Base-by-base conservation (phyloP, 2,113 vertebrate species). In the Centropus unirufus region DNA sequence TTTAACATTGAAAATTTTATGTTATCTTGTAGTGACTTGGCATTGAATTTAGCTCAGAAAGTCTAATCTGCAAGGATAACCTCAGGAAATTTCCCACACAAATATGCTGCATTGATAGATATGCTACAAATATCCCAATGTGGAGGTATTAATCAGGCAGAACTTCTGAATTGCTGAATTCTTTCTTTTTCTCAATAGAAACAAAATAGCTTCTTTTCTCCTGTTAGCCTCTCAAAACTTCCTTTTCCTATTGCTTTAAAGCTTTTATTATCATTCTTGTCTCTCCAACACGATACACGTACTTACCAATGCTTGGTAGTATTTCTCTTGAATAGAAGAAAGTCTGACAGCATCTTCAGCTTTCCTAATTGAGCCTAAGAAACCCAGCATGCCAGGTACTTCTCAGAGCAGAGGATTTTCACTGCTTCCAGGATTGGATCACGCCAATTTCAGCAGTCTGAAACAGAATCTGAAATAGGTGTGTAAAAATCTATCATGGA, bases 401-500 rank as follows among this genome's bases (percentile, higher is more conserved):
- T 81, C 62, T 79, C 69, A 92, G 61, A 84, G 40, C 5, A 86
- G 58, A 85, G 34, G 63, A 59, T 95, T 95, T 92, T 88, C 44
- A 61, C 42, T 70, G 62, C 73, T 92, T 92, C 73, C 18, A 54
- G 69, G 24, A 68, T 51, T 86, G 55, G 68, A 87, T 57, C 64
- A 83, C 0, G 0, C 49, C 85, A 78, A 15, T 92, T 80, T 93
- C 90, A 82, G 68, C 61, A 93, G 76, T 64, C 42, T 69, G 57
- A 95, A 89, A 96, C 21, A 40, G 57, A n/a, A 49, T 89, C 88
- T 84, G 80, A 90, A 88, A 92, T 58, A 77, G 32, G 46, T 87
- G 75, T 92, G 93, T 80, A 96, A 94, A 96, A 87, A 86, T 92
- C 69, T 82, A 47, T 68, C 69, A 62, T 54, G 57, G 40, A 89